Evolutionary conservation across 2,888 invertebrate genomes (phyloP), one percentile per base, ranked within the genome.

Genomic region (Creontiades dilutus): DNA sequence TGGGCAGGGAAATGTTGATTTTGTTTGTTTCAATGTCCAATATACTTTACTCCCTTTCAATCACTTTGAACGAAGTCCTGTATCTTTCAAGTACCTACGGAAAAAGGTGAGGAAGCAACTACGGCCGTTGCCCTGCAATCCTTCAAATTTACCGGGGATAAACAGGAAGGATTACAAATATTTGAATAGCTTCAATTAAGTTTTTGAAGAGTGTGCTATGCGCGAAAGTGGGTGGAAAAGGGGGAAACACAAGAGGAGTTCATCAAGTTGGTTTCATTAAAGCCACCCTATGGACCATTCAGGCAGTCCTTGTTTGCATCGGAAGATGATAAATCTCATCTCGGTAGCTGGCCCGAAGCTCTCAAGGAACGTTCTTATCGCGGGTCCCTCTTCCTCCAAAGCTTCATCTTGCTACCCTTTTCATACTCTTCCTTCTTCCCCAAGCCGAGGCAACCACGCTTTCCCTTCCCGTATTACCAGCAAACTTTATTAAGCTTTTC

Each of bases 221-320:
- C 37, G 37, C 37, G 37, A 52, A 37, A 61, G 57, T 23, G n/a
- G 68, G 68, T 12, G 7, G 37, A 28, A 23, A 12, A n/a, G 68
- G n/a, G 37, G 48, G 46, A 23, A 14, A 13, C n/a, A 88, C 88
- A 76, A 80, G 88, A 88, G 88, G 78, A 88, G 88, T 88, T 88
- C 88, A 88, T 88, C 88, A 88, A 88, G 88, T 88, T 88, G 88
- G 88, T 88, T 88, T 88, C 88, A 88, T 88, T 88, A 88, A 88
- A 68, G 80, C 48, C 88, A 88, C 78, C 88, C 88, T 78, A 68
- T 80, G 55, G 78, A 68, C 88, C 78, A 88, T 88, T 88, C 88
- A 78, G 37, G 55, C 78, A 55, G 75, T 88, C 80, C 88, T 88
- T 88, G 88, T 88, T 88, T 88, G 80, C 88, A 88, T 88, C 88